phyloP scores from a whole-genome alignment of 2,797 vertebrate species.

The Anas flavirostris region DNA sequence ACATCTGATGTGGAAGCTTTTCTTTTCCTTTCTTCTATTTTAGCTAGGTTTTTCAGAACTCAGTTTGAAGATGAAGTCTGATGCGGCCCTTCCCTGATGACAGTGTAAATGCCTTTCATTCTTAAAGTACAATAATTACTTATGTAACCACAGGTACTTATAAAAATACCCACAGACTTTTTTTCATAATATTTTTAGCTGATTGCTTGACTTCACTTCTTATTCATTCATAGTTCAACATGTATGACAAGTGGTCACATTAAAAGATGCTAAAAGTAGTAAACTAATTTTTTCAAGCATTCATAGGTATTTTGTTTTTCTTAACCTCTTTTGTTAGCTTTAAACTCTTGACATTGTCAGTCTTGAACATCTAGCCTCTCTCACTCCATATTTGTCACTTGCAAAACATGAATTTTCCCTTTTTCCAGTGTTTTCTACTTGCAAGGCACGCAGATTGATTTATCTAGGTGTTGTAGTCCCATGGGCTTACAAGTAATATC shows the following conservation, averaged over 20 bases:
- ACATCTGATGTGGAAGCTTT: neutral
- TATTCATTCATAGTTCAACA: neutral
- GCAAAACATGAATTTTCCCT: neutral
- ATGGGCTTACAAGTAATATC: neutral
- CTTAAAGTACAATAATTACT: conserved; percentile 5
- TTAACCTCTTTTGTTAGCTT: neutral
- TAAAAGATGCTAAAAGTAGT: neutral
- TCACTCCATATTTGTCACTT: neutral
- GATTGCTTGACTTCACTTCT: neutral
- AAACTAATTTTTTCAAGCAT: neutral
- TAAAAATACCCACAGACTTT: neutral
- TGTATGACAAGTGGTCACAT: neutral
- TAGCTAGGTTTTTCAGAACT: neutral
- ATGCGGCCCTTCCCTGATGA: neutral
- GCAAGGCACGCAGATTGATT: neutral
- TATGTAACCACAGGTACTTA: neutral
- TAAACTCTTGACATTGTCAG: neutral
- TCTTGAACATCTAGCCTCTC: neutral
- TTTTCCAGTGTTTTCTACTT: neutral
- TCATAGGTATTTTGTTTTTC: neutral
- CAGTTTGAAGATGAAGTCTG: neutral
- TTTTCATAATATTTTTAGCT: neutral
- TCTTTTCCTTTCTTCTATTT: neutral
- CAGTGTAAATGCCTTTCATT: neutral
- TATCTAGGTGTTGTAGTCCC: neutral